phyloP scores from a whole-genome alignment of 2,113 vertebrate genomes.

The Theristicus caerulescens region DNA sequence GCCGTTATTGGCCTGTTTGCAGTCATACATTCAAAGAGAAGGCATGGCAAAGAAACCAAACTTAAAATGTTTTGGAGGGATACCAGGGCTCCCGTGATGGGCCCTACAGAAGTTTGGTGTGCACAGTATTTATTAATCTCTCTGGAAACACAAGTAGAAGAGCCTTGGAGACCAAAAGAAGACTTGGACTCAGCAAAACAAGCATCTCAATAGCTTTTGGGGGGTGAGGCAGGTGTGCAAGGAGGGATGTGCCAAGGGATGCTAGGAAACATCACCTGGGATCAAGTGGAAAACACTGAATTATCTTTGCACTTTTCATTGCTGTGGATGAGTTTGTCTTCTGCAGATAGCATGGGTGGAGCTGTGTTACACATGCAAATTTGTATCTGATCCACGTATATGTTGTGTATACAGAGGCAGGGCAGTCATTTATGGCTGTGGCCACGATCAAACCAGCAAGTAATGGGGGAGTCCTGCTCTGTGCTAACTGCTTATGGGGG shows the following conservation, averaged over 20 bases:
- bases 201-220: background rate
- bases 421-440: background rate
- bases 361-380: background rate
- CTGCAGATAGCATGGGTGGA: background rate
- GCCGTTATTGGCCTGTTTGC: background rate
- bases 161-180: background rate
- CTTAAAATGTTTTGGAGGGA: background rate
- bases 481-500: background rate
- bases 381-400: background rate
- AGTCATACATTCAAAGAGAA: background rate
- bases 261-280: background rate
- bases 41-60: background rate
- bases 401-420: background rate
- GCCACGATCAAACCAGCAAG: background rate
- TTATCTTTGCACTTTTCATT: slow-evolving; percentile 24
- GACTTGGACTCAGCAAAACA: background rate
- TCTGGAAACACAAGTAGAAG: background rate
- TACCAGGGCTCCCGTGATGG: background rate
- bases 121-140: background rate
- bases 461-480: background rate
- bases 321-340: background rate
- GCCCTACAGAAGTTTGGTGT: background rate
- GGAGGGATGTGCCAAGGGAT: background rate
- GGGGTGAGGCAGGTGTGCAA: background rate
- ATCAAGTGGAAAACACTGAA: background rate